Evolutionary conservation across 2,888 invertebrate genomes (phyloP).

Genomic region (Asteroscopus sphinx): DNA sequence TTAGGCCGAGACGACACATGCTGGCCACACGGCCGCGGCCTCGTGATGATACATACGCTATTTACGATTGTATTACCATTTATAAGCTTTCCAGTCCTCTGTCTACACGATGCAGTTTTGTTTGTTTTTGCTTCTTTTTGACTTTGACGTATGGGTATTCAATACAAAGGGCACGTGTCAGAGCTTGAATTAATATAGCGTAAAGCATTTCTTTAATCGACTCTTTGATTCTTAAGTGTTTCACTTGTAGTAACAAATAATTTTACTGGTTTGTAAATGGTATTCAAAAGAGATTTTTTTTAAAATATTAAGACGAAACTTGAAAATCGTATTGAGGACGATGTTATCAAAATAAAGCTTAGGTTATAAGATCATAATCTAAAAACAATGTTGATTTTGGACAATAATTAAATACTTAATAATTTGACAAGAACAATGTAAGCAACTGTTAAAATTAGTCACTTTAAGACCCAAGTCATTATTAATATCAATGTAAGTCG

Average conservation of each 20-base stretch:
- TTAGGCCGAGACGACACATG: slow-evolving; percentile 70
- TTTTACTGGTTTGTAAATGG: neutral
- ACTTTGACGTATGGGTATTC: too few relatives aligned
- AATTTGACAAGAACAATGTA: neutral
- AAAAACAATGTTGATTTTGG: too few relatives aligned
- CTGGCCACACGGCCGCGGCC: slow-evolving; percentile 52
- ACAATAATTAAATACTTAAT: neutral
- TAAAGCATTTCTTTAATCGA: slow-evolving; percentile 15
- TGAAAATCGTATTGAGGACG: too few relatives aligned
- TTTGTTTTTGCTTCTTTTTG: slow-evolving; percentile 35
- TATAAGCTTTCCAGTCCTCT: slow-evolving; percentile 51
- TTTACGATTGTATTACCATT: slow-evolving; percentile 60
- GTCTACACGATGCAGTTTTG: slow-evolving; percentile 33
- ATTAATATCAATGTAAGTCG: slow-evolving; percentile 1
- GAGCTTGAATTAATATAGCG: slow-evolving; percentile 28
- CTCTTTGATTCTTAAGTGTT: slow-evolving; percentile 27
- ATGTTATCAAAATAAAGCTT: too few relatives aligned
- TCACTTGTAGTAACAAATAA: slow-evolving; percentile 2
- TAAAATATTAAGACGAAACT: neutral
- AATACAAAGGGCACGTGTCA: too few relatives aligned
- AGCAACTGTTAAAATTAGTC: slow-evolving; percentile 17
- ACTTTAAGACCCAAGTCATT: too few relatives aligned
- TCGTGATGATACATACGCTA: slow-evolving; percentile 56
- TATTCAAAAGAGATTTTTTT: neutral
- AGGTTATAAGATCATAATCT: too few relatives aligned